These are phyloP conservation scores for Adoxophyes honmai DNA, from an alignment of 1,140 invertebrate genomes.

Conservation along the genomic window DNA sequence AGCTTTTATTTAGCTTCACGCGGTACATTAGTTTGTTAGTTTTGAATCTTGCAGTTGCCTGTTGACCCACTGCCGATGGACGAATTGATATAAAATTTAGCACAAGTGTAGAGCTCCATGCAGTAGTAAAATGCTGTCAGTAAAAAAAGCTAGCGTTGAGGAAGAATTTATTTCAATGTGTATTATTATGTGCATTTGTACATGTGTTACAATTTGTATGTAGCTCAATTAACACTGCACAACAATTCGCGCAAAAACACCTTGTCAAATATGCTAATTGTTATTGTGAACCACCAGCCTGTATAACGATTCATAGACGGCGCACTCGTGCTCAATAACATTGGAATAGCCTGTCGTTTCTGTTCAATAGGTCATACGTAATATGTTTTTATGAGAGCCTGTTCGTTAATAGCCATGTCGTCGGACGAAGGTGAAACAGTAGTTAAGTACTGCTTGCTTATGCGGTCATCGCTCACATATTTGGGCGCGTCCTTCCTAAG, in stretches of 20 bases:
- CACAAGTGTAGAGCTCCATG: no score
- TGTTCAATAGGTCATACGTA: constrained; percentile 41
- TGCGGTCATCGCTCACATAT: constrained; percentile 60
- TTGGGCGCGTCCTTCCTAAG: constrained; percentile 34
- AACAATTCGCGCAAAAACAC: background rate
- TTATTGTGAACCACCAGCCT: background rate
- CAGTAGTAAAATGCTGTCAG: no score
- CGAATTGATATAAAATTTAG: no score
- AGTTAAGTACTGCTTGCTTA: constrained; percentile 35
- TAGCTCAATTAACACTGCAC: constrained; percentile 7
- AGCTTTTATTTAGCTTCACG: no score
- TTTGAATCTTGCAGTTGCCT: no score
- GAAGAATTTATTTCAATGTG: no score
- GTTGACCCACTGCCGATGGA: no score
- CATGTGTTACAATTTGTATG: background rate
- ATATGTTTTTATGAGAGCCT: constrained; percentile 39
- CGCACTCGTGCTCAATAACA: background rate
- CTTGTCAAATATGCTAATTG: constrained; percentile 10
- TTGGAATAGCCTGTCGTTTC: constrained; percentile 33
- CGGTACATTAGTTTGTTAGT: no score
- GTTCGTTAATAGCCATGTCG: constrained; percentile 28
- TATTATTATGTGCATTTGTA: background rate
- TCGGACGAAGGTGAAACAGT: constrained; percentile 58
- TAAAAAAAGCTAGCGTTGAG: no score
- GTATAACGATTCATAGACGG: background rate